Conservation (phyloP, 2,888 invertebrate species). For the Polydrusus tereticollis region DNA sequence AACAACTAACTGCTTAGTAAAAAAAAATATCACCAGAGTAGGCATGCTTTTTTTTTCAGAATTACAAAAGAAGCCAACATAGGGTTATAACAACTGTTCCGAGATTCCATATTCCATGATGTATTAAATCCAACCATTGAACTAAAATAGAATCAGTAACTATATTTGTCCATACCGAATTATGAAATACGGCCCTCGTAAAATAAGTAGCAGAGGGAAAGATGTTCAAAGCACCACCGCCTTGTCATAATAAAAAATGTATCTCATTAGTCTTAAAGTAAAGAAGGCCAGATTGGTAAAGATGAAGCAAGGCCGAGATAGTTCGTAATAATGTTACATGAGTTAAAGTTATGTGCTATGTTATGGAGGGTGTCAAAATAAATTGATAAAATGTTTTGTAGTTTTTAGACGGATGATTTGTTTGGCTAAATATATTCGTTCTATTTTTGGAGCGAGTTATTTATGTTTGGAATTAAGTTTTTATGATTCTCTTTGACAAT, state of each 20-base stretch:
- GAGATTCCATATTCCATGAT: too few relatives aligned
- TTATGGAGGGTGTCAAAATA: constrained; percentile 41
- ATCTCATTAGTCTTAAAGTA: constrained; percentile 39
- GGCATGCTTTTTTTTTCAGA: too few relatives aligned
- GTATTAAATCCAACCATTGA: too few relatives aligned
- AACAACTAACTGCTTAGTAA: too few relatives aligned
- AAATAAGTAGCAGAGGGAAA: constrained; percentile 20
- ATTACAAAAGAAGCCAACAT: too few relatives aligned
- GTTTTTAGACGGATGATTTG: constrained; percentile 35
- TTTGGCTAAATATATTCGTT: constrained; percentile 16
- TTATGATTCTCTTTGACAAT: background rate
- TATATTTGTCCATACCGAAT: background rate
- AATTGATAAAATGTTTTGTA: constrained; percentile 39
- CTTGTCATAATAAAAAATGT: constrained; percentile 43
- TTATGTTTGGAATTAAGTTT: background rate
- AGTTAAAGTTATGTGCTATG: constrained; percentile 39
- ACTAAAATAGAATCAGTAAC: too few relatives aligned
- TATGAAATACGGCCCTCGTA: constrained; percentile 27
- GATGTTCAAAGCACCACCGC: constrained; percentile 32
- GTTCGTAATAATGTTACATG: constrained; percentile 42
- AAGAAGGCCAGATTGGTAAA: constrained; percentile 28
- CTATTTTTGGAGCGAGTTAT: constrained; percentile 10
- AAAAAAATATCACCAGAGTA: too few relatives aligned
- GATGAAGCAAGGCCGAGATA: constrained; percentile 32
- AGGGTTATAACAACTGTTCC: too few relatives aligned